Base-by-base conservation (phyloP, 2,888 invertebrate genomes). In the Plagodis dolabraria region DNA sequence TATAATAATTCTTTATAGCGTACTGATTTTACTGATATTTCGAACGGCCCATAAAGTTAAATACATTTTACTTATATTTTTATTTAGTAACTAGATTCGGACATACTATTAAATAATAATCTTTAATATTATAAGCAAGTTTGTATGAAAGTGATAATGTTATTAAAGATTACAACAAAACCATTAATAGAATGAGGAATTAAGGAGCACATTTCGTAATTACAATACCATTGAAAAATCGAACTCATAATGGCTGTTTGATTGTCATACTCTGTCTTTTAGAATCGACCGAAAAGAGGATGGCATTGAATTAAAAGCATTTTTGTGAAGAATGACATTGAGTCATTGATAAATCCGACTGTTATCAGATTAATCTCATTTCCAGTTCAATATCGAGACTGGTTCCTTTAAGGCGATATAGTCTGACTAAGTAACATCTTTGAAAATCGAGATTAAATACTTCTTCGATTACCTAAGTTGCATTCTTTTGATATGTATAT, bases 301-400 rank as follows among this genome's bases (percentile, higher is more conserved):
- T 42, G 57, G 43, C 56, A 60, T 54, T 58, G 53, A 54, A 36
- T 65, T 54, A 44, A 61, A 63, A 62, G 47, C 46, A 22, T 49
- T 59, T 60, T 57, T 44, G 47, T 60, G 63, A 53, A 57, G 44
- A 55, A 47, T 55, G 48, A 53, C 38, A 47, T 22, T 62, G 53
- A 62, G 57, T 64, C 64, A 62, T 63, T 63, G 55, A 64, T 68
- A 60, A 64, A 68, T 65, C 60, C 62, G 45, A 47, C 48, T 46
- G 57, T 69, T 71, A 74, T 74, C 72, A 61, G 66, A 69, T 74
- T 70, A 71, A 74, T 74, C 67, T 67, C 70, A 77, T 74, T 74
- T 72, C 74, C 68, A 65, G 70, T 68, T 69, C 63, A 72, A 71
- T 69, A 77, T 70, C 69, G 67, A 71, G 65, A 67, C 68, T 69